Evolutionary conservation across 2,888 invertebrate genomes (phyloP).

Genomic region (Shargacucullia verbasci): DNA sequence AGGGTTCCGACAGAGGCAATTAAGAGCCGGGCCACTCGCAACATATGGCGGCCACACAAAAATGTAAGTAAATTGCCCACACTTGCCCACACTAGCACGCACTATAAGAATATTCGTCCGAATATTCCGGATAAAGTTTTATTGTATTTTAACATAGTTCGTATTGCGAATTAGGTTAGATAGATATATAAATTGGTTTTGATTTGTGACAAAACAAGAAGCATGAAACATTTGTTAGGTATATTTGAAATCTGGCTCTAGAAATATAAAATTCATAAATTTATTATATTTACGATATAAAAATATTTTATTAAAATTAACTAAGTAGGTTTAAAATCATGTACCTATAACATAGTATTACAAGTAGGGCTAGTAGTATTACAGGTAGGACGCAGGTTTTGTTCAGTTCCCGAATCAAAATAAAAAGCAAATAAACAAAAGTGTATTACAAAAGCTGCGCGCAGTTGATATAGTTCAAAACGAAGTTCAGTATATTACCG

Average conservation of each 20-base stretch:
- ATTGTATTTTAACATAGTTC: slow-evolving; percentile 28
- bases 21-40: slow-evolving; percentile 61
- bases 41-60: slow-evolving; percentile 65
- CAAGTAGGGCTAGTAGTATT: too few relatives aligned
- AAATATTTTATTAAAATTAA: too few relatives aligned
- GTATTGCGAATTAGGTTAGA: background rate
- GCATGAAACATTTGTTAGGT: too few relatives aligned
- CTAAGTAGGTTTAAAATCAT: too few relatives aligned
- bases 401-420: background rate
- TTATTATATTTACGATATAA: too few relatives aligned
- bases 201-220: too few relatives aligned
- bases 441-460: slow-evolving; percentile 35
- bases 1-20: slow-evolving; percentile 66
- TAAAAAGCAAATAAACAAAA: slow-evolving; percentile 28
- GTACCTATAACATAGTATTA: too few relatives aligned
- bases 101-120: slow-evolving; percentile 54
- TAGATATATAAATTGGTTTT: background rate
- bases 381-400: too few relatives aligned
- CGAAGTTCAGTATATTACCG: slow-evolving; percentile 73
- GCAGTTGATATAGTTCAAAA: slow-evolving; percentile 68
- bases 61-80: slow-evolving; percentile 62
- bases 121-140: slow-evolving; percentile 52
- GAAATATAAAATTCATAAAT: too few relatives aligned
- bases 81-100: slow-evolving; percentile 36
- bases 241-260: too few relatives aligned